Conservation (phyloP, 2,888 invertebrate genomes). For the Chrysina gloriosa region DNA sequence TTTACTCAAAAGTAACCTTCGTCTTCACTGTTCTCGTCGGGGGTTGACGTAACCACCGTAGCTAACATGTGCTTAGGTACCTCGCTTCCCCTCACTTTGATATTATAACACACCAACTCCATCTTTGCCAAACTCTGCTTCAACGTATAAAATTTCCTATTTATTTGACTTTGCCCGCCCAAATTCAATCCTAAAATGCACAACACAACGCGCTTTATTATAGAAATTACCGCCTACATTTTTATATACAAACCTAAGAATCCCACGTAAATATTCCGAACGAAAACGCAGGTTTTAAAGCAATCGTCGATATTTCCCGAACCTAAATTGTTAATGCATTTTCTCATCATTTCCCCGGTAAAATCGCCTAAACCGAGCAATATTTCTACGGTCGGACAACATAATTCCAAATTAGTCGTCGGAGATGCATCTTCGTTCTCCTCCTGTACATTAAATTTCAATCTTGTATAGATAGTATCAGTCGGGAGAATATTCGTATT, state of each 20-base stretch:
- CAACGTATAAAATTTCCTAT: slow-evolving; percentile 77
- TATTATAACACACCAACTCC: slow-evolving; percentile 85
- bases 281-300: slow-evolving; percentile 76
- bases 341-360: slow-evolving; percentile 91
- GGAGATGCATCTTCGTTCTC: slow-evolving; percentile 43
- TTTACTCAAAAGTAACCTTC: slow-evolving; percentile 58
- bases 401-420: slow-evolving; percentile 50
- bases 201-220: too few species aligned
- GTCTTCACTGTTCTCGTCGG: slow-evolving; percentile 57
- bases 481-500: slow-evolving; percentile 59
- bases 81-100: slow-evolving; percentile 84
- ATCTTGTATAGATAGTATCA: slow-evolving; percentile 21
- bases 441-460: slow-evolving; percentile 14
- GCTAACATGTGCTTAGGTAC: slow-evolving; percentile 77
- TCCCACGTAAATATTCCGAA: slow-evolving; percentile 75
- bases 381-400: slow-evolving; percentile 68
- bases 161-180: slow-evolving; percentile 71
- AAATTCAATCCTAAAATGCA: slow-evolving; percentile 65
- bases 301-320: slow-evolving; percentile 80
- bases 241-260: slow-evolving; percentile 70
- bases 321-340: slow-evolving; percentile 85
- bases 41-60: slow-evolving; percentile 64
- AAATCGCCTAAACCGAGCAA: slow-evolving; percentile 87
- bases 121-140: slow-evolving; percentile 84
- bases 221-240: too few species aligned